Evolutionary conservation across 23 tunicate genomes (phyloP).

Genomic region (Oikopleura vanhoeffeni): DNA sequence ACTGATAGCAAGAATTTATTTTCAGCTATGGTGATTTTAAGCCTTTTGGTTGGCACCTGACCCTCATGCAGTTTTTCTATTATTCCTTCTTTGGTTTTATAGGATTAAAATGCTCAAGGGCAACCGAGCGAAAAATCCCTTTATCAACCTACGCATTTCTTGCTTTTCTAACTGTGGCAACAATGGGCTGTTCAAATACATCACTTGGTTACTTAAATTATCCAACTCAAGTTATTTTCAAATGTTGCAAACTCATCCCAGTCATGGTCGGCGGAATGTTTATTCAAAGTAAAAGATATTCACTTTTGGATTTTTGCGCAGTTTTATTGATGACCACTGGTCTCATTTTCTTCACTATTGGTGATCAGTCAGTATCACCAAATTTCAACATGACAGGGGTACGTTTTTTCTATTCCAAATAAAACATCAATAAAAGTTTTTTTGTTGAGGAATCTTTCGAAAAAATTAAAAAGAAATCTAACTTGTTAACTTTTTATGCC

Average conservation of each 20-base stretch:
- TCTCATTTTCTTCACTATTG: slow-evolving; percentile 30
- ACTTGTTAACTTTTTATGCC: too few relatives aligned
- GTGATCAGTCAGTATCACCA: slow-evolving; percentile 45
- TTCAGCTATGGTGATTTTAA: slow-evolving; percentile 30
- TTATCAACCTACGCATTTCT: slow-evolving; percentile 21
- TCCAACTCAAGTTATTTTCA: slow-evolving; percentile 69
- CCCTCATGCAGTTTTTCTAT: slow-evolving; percentile 37
- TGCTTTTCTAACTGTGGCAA: slow-evolving; percentile 43
- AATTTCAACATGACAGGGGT: slow-evolving; percentile 46
- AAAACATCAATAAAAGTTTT: too few relatives aligned
- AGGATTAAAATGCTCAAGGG: slow-evolving; percentile 11
- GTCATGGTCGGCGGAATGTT: slow-evolving; percentile 60
- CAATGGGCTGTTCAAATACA: slow-evolving; percentile 61
- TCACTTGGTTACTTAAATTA: slow-evolving; percentile 50
- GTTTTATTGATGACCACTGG: slow-evolving; percentile 41
- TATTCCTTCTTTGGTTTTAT: slow-evolving; percentile 49
- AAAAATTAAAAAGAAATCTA: too few relatives aligned
- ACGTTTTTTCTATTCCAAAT: neutral
- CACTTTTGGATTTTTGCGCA: slow-evolving; percentile 23
- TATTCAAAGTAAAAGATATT: slow-evolving; percentile 41
- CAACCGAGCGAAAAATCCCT: slow-evolving; percentile 25
- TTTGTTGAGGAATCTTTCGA: too few relatives aligned
- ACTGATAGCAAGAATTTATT: slow-evolving; percentile 56
- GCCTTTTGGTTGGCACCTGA: slow-evolving; percentile 34
- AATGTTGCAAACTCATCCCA: slow-evolving; percentile 62